A percentile compares a stretch with the other conserved stretches of the same genome.
Conservation (phyloP, 2,888 invertebrate genomes). For the Blastobasis lacticolella region DNA sequence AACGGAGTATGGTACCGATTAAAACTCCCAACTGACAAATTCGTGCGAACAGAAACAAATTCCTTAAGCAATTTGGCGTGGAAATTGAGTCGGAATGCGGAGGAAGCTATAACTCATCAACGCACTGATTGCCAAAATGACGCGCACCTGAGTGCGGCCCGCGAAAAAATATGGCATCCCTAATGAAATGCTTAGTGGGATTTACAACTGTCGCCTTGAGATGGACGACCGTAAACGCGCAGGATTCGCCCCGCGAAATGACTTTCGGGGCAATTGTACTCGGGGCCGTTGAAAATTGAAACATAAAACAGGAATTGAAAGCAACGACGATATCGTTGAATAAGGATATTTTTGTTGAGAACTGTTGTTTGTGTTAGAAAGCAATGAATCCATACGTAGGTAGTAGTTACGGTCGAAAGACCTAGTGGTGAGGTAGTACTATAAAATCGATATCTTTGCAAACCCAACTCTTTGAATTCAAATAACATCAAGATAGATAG, state of each 20-base stretch:
- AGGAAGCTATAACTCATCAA: conserved; percentile 29
- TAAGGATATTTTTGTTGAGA: too few species aligned
- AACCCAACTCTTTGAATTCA: too few species aligned
- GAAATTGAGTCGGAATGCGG: conserved; percentile 22
- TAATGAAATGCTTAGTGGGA: conserved; percentile 49
- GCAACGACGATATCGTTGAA: neutral
- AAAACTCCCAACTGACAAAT: conserved; percentile 13
- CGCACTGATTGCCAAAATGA: conserved; percentile 24
- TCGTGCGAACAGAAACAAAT: conserved; percentile 10
- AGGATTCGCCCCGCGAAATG: conserved; percentile 12
- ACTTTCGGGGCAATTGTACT: conserved; percentile 13
- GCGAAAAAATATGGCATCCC: conserved; percentile 39
- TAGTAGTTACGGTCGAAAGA: too few species aligned
- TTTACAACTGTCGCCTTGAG: conserved; percentile 41
- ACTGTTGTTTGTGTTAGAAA: too few species aligned
- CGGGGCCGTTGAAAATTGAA: too few species aligned
- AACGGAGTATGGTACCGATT: too few species aligned
- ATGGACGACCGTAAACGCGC: conserved; percentile 31
- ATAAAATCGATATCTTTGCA: too few species aligned
- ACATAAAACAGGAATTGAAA: too few species aligned
- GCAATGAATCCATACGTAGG: too few species aligned
- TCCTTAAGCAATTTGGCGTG: conserved; percentile 27
- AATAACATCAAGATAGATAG: too few species aligned
- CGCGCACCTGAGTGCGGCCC: conserved; percentile 26
- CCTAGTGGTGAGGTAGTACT: too few species aligned